Base-by-base conservation (phyloP, 2,113 vertebrate species). In the Tetraodon nigroviridis region DNA sequence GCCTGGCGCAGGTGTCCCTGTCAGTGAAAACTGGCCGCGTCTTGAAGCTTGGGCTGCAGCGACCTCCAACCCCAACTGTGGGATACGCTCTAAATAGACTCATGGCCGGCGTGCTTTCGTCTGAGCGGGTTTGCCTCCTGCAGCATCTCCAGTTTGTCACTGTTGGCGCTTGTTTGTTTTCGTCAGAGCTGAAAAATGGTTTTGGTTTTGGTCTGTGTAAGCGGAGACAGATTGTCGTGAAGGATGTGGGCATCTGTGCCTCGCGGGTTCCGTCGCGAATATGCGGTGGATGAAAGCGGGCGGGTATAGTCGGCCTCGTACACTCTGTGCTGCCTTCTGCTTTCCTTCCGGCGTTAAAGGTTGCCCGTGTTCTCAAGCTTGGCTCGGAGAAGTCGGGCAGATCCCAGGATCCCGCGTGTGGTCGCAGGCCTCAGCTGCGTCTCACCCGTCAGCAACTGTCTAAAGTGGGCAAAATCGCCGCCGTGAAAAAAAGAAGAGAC, bases 211-310 rank as follows among this genome's bases (percentile, higher is more conserved):
- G 49, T 59, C 20, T 68, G 20, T 63, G 40, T 27, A 19, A 53
- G 20, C 47, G 42, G 49, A 69, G 69, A 27, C 17, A 29, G 53
- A 72, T 67, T 76, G 40, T 55, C 51, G 64, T 55, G 37, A 51
- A 73, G 53, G 55, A 55, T 70, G 27, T 59, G 62, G 61, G 61
- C 56, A 46, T 54, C 37, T 7, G 16, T 42, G 52, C 66, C 65
- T 73, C 65, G 50, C 70, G 68, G 68, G 68, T 58, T 63, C 67
- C 65, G 71, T 75, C 60, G 81, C 67, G 80, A 75, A 76, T 74
- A 68, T 18, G 61, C 58, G 55, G 29, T 42, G 55, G 71, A 48
- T 64, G 7, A 21, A 58, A 75, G n/a, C 24, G 19, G 52, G 45
- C 8, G 11, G 3, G 29, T 29, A 55, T 29, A 55, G 46, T 47